These are phyloP conservation scores for Tetramorium alpestre DNA, from an alignment of 1,140 invertebrate species.

Conservation along the genomic window DNA sequence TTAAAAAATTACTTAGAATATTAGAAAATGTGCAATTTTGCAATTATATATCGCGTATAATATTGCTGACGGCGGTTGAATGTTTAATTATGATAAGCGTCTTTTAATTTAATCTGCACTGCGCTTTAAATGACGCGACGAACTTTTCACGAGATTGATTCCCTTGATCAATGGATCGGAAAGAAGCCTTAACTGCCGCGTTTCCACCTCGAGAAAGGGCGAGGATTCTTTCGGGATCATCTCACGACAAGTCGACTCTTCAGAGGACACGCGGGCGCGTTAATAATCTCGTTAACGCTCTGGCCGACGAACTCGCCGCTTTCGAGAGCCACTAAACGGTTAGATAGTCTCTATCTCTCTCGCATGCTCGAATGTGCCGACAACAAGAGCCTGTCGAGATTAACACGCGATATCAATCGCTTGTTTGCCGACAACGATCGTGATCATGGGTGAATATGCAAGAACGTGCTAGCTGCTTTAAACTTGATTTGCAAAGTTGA, in stretches of 20 bases:
- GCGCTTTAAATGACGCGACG: background rate
- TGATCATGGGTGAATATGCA: background rate
- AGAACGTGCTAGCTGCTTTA: background rate
- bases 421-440: constrained; percentile 16
- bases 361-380: constrained; percentile 4
- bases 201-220: background rate
- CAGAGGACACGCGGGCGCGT: constrained; percentile 27
- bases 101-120: constrained; percentile 25
- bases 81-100: background rate
- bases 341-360: constrained; percentile 15
- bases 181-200: constrained; percentile 1
- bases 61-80: background rate
- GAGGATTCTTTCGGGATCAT: constrained; percentile 37
- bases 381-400: constrained; percentile 22
- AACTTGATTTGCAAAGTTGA: background rate
- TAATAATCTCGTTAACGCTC: constrained; percentile 57
- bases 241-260: constrained; percentile 36
- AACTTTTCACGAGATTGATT: constrained; percentile 32
- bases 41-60: background rate
- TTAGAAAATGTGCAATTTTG: background rate
- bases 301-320: constrained; percentile 25
- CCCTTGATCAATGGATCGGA: constrained; percentile 30
- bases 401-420: constrained; percentile 43
- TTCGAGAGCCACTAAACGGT: constrained; percentile 32
- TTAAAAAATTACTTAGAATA: background rate